These are phyloP conservation scores for Watsonalla binaria DNA, from an alignment of 2,888 invertebrate genomes.

Conservation along the genomic window DNA sequence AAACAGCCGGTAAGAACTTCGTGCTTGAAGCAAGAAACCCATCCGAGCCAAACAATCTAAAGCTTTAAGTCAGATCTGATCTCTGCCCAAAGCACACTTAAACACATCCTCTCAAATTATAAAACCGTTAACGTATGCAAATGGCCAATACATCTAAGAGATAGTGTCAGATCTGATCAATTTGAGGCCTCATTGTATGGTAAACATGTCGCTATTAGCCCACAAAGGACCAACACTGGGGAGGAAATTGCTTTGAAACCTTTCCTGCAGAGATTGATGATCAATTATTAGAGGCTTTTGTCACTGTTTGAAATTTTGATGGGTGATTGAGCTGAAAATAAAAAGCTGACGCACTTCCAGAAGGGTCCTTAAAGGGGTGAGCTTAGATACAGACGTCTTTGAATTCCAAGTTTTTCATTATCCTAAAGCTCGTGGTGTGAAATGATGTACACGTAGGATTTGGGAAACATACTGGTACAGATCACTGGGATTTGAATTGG, in stretches of 20 bases:
- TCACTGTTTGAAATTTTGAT: background rate
- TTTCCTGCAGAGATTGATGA: conserved; percentile 25
- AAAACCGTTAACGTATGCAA: conserved; percentile 32
- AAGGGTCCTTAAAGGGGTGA: too few relatives aligned
- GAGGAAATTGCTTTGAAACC: conserved; percentile 42
- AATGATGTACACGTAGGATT: too few relatives aligned
- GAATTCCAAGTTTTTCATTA: too few relatives aligned
- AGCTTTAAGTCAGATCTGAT: too few relatives aligned
- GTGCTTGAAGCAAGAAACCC: too few relatives aligned
- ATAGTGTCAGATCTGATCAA: conserved; percentile 27
- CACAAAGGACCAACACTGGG: conserved; percentile 31
- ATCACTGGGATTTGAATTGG: too few relatives aligned
- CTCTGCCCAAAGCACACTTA: background rate
- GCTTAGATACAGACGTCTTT: too few relatives aligned
- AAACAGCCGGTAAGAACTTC: too few relatives aligned
- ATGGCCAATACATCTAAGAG: conserved; percentile 30
- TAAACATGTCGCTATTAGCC: conserved; percentile 36
- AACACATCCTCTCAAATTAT: conserved; percentile 16
- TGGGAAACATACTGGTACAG: too few relatives aligned
- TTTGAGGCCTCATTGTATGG: conserved; percentile 46
- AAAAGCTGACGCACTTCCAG: too few relatives aligned
- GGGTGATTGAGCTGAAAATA: background rate
- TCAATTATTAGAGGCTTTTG: conserved; percentile 24
- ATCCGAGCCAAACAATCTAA: too few relatives aligned
- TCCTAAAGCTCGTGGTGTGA: too few relatives aligned